phyloP scores from a whole-genome alignment of 2,113 vertebrate species.

The Lanius ludovicianus region DNA sequence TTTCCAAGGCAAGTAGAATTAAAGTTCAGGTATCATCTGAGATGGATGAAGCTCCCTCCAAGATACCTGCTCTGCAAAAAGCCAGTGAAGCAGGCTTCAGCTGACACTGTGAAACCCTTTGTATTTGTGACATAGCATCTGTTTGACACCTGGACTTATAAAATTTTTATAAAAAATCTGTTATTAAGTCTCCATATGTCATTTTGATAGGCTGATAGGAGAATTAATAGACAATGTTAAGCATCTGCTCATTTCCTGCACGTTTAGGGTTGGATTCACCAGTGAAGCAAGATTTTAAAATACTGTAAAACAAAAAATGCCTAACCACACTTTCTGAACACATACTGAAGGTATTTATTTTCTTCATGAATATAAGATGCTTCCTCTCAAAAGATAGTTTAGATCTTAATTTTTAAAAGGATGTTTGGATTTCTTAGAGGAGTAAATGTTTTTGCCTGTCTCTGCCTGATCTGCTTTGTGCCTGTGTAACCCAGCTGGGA shows the following conservation, averaged over 20 bases:
- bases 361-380: neutral
- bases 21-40: neutral
- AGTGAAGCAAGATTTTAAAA: neutral
- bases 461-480: slow-evolving; percentile 1
- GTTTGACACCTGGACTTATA: neutral
- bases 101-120: neutral
- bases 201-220: neutral
- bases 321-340: neutral
- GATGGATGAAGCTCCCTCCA: neutral
- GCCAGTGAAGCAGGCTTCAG: neutral
- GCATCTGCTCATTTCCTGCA: neutral
- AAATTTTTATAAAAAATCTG: neutral
- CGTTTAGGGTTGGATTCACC: neutral
- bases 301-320: neutral
- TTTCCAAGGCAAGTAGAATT: neutral
- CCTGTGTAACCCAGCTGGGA: neutral
- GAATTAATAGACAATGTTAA: neutral
- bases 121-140: neutral
- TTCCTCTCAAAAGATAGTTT: neutral
- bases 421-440: neutral
- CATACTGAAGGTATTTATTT: neutral
- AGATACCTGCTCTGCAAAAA: neutral
- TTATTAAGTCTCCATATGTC: neutral
- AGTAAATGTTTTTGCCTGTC: neutral
- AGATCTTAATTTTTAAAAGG: slow-evolving; percentile 20